Base-by-base conservation (phyloP, 1,140 invertebrate genomes). In the Drosophila jambulina region DNA sequence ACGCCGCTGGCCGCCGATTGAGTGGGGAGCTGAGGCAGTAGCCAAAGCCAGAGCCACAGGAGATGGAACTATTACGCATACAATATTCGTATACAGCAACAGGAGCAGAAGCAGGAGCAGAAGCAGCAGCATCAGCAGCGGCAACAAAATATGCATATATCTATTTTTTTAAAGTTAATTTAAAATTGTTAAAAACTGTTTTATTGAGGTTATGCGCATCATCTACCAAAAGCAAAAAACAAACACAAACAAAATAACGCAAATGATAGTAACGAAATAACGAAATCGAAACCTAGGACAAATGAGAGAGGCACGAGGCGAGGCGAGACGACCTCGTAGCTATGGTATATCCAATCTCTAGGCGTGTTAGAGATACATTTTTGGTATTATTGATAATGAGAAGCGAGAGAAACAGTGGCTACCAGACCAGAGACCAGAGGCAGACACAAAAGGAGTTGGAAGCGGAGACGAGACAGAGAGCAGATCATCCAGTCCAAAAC, bases 101-200 rank as follows among this genome's bases (percentile, higher is more conserved):
- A 54, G 34, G 5, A 69, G 34, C 17, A 63, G 34, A 34, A 54
- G 42, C 9, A 34, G 53, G n/a, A 36, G 21, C 17, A 58, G 40
- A 19, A 74, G 46, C 29, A 57, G 54, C 32, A 34, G 36, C 54
- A 38, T 13, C 25, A 51, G n/a, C 38, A 74, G 25, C 57, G 45
- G 54, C 43, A 21, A 17, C 59, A 70, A 71, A 76, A 60, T 64
- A 82, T 62, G 65, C 75, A 72, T 64, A 72, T 58, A 84, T 81
- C 58, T 86, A 79, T 87, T 86, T 86, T 87, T 86, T 87, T 87
- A 82, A 82, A 72, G 67, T 72, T 87, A 72, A 86, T 82, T 82
- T 82, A 79, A 76, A 87, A 69, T 87, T 86, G 83, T 87, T 86
- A 83, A 51, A 64, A 78, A 77, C 78, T 85, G 75, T 85, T 85